A percentile compares a stretch with the other conserved stretches of the same genome.
These are phyloP conservation scores for Clivina fossor DNA, from an alignment of 2,888 invertebrate species.

Conservation along the genomic window DNA sequence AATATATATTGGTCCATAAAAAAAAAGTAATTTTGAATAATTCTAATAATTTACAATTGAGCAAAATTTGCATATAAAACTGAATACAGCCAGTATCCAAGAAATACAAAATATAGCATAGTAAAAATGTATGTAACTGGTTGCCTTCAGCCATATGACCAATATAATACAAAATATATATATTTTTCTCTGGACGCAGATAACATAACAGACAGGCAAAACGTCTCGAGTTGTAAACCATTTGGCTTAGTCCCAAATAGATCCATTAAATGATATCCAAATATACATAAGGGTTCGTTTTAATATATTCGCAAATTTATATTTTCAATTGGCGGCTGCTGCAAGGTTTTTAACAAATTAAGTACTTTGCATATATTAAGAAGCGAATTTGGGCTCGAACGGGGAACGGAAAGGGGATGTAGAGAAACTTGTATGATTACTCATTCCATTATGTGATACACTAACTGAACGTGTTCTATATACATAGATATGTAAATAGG, in stretches of 20 bases:
- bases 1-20: no score
- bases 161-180: neutral
- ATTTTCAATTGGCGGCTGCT: slow-evolving; percentile 16
- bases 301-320: no score
- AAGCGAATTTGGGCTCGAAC: slow-evolving; percentile 1
- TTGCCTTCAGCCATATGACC: neutral
- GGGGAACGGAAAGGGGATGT: slow-evolving; percentile 2
- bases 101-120: no score
- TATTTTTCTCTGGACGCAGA: neutral
- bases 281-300: neutral
- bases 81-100: no score
- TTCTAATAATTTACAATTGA: no score
- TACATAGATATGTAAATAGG: slow-evolving; percentile 47
- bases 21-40: no score
- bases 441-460: slow-evolving; percentile 42
- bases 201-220: neutral
- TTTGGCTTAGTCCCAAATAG: neutral
- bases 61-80: no score
- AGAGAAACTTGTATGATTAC: slow-evolving; percentile 40
- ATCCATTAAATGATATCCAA: neutral
- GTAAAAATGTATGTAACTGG: no score
- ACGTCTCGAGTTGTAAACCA: no score
- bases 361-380: slow-evolving; percentile 44
- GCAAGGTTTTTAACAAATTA: slow-evolving; percentile 39
- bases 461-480: slow-evolving; percentile 45